phyloP scores from a whole-genome alignment of 2,797 vertebrate species.

The Periparus ater region DNA sequence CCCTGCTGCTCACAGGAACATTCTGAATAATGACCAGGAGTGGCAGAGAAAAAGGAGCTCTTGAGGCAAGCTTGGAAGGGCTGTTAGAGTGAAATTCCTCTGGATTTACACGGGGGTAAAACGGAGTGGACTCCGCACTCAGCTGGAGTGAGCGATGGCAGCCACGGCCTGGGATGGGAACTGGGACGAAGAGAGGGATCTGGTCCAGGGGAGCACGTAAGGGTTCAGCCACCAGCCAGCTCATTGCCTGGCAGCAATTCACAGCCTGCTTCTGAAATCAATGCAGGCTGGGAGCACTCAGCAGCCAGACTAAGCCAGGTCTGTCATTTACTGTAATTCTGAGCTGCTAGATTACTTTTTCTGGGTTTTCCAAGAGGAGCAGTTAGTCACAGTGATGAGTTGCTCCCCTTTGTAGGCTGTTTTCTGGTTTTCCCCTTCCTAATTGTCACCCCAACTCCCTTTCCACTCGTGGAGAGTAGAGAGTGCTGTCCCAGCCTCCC shows the following conservation, averaged over 20 bases:
- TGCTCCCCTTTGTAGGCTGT: not conserved
- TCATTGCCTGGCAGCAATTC: conserved; percentile 42
- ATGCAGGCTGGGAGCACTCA: conserved; percentile 29
- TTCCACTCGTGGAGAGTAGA: not conserved
- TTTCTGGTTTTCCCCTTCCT: not conserved
- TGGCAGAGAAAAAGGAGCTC: not conserved
- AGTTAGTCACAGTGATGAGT: not conserved
- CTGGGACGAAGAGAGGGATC: not conserved
- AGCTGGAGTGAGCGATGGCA: not conserved
- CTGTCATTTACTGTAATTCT: conserved; percentile 58
- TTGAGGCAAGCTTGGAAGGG: not conserved
- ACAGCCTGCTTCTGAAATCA: conserved; percentile 28
- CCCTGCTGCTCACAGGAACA: not conserved
- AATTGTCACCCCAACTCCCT: not conserved
- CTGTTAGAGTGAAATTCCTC: not conserved
- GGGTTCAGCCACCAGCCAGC: not conserved
- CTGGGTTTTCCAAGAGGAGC: not conserved
- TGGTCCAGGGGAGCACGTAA: not conserved
- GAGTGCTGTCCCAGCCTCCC: not conserved
- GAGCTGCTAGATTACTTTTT: conserved; percentile 10
- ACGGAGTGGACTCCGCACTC: fast-evolving
- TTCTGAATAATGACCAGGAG: not conserved
- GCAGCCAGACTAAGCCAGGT: conserved; percentile 4
- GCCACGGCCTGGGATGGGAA: not conserved
- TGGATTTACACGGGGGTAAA: not conserved